phyloP scores from a whole-genome alignment of 2,113 vertebrate species.

The human region GRCh38 chr13:108384001-108384500 shows the following conservation, averaged over 20 bases:
- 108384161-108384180: not conserved
- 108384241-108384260: not conserved
- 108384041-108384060: not conserved
- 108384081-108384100: not conserved
- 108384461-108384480: not conserved
- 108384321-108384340: rapidly evolving
- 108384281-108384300: too few species aligned
- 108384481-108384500: not conserved
- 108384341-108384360: rapidly evolving
- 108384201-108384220: not conserved
- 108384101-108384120: not conserved
- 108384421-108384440: not conserved
- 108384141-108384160: not conserved
- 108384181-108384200: not conserved
- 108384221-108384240: not conserved
- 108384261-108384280: not conserved
- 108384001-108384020: not conserved
- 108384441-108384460: not conserved
- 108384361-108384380: not conserved
- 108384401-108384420: rapidly evolving
- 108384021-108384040: not conserved
- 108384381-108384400: not conserved
- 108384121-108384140: not conserved
- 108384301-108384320: not conserved
- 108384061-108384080: not conserved